phyloP scores from a whole-genome alignment of 92 coral and sea anemone species.

The Bergia sp. region DNA sequence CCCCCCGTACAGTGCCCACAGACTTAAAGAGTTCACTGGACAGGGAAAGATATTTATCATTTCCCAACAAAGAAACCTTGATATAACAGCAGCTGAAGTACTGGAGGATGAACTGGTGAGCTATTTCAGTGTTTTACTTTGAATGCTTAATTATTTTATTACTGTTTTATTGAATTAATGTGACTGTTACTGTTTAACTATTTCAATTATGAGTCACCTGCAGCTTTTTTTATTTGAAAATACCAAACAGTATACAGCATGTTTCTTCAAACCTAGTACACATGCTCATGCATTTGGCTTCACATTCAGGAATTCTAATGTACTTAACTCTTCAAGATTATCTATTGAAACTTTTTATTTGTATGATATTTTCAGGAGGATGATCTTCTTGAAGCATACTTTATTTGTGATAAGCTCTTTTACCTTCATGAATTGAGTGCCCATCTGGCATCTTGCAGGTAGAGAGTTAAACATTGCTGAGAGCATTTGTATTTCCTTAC shows the following conservation, averaged over 20 bases:
- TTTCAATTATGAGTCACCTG: neutral
- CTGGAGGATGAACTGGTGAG: neutral
- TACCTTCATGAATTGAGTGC: constrained; percentile 1
- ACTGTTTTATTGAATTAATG: neutral
- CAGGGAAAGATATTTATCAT: constrained; percentile 37
- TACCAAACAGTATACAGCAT: no score
- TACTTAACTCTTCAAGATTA: neutral
- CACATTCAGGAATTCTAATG: neutral
- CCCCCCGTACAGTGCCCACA: constrained; percentile 20
- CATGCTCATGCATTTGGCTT: neutral
- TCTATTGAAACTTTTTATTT: neutral
- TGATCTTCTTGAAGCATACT: constrained; percentile 4
- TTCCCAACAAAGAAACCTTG: constrained; percentile 11
- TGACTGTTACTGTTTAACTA: neutral
- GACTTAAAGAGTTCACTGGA: neutral
- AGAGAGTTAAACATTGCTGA: neutral
- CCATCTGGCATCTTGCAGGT: constrained; percentile 23
- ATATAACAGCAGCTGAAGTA: neutral
- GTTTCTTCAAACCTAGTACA: no score
- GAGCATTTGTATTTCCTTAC: neutral
- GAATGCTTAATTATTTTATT: neutral
- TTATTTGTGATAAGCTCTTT: constrained; percentile 9
- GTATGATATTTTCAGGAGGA: neutral
- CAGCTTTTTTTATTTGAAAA: no score
- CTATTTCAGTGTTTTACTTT: neutral